These are phyloP conservation scores for Esox niger DNA, from an alignment of 2,113 vertebrate genomes.

Conservation along the genomic window DNA sequence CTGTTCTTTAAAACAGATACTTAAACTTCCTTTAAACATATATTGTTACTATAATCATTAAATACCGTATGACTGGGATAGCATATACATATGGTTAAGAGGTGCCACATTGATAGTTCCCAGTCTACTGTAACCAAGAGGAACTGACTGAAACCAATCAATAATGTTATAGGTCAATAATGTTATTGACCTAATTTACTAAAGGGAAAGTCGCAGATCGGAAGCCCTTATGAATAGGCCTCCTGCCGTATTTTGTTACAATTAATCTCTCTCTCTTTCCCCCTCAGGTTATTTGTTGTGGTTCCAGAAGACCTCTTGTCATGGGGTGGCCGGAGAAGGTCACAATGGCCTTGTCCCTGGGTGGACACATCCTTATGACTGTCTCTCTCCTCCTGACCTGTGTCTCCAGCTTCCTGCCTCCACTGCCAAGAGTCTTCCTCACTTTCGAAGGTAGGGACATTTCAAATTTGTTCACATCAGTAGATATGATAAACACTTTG, in stretches of 20 bases:
- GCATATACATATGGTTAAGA: no score
- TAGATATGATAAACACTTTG: no score
- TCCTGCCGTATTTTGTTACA: no score
- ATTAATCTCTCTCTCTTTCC: not conserved
- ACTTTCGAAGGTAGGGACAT: slow-evolving; percentile 68
- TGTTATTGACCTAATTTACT: no score
- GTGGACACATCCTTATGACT: slow-evolving; percentile 41
- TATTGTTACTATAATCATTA: no score
- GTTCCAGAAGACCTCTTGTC: slow-evolving; percentile 37
- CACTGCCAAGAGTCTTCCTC: slow-evolving; percentile 71
- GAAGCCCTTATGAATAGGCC: no score
- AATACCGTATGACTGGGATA: no score
- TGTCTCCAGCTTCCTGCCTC: slow-evolving; percentile 56
- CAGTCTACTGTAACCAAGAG: no score
- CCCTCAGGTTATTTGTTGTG: slow-evolving; percentile 29
- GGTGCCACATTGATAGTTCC: no score
- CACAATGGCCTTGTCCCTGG: slow-evolving; percentile 40
- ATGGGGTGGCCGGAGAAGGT: slow-evolving; percentile 58
- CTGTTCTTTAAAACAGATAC: not conserved
- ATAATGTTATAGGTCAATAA: no score
- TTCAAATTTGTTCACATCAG: slow-evolving; percentile 2
- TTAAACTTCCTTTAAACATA: no score
- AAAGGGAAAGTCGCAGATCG: fast-evolving
- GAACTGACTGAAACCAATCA: no score
- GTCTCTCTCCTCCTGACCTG: slow-evolving; percentile 46